Evolutionary conservation across 2,113 vertebrate genomes (phyloP), one percentile per base, ranked within the genome.

Genomic region (Centropus bengalensis): DNA sequence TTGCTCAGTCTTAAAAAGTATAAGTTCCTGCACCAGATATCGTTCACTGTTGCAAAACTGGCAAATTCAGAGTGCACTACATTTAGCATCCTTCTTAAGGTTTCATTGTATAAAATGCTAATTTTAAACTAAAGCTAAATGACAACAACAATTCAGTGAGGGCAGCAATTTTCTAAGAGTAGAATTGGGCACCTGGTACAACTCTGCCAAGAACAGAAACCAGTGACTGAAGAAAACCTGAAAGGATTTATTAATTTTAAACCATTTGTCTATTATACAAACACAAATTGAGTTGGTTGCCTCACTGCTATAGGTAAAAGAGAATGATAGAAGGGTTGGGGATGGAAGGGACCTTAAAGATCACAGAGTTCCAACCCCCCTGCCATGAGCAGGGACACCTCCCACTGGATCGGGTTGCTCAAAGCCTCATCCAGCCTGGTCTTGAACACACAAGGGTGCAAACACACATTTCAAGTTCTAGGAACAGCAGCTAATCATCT

Each of bases 1-100:
- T 19, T 0, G 1, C 30, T 14, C n/a, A 62, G 2, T 8, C 28
- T 36, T 18, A 44, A 66, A 59, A 8, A 3, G 3, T 21, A 4
- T 51, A 12, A 26, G 4, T 30, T 70, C 64, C 33, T 7, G 7
- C 3, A 1, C 51, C 62, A 52, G 44, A 40, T 3, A 3, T 51
- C 13, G 44, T 10, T 75, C n/a, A 3, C 26, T 30, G 56, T 2
- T 42, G 49, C 30, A 10, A 63, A 26, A 42, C 18, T 33, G 55
- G n/a, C 49, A 63, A 47, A 32, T 5, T 26, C 2, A 1, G 32
- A 58, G 24, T 56, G 30, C 4, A 1, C 9, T 17, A 1, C 30
- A 32, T 64, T 47, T 30, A 75, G 80, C 14, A 30, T 9, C 7
- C 12, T 54, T 47, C 74, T 36, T 38, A 36, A 28, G 33, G 14